Percentiles rank a stretch among this genome's conserved stretches.
Evolutionary conservation across 2,113 vertebrate genomes (phyloP).

Genomic region (Bothrops jararaca): DNA sequence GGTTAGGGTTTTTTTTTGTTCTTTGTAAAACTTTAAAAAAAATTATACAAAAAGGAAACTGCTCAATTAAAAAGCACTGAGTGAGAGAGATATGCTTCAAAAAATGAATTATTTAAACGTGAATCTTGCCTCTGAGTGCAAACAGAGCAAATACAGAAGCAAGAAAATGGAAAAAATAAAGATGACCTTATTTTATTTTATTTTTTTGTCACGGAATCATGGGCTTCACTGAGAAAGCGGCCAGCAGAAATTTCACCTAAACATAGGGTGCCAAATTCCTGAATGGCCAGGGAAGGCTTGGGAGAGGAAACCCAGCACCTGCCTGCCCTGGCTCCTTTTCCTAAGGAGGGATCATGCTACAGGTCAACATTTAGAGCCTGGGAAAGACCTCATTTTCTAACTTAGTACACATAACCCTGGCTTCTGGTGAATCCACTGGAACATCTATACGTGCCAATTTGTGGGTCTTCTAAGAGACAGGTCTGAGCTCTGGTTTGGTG

Average conservation of each 20-base stretch:
- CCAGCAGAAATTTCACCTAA: neutral
- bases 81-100: neutral
- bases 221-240: neutral
- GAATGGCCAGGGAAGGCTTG: neutral
- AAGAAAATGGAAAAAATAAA: neutral
- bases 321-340: neutral
- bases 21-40: neutral
- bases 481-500: neutral
- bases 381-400: neutral
- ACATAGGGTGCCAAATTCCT: neutral
- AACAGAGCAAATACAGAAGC: neutral
- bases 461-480: neutral
- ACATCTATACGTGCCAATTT: neutral
- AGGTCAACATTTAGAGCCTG: neutral
- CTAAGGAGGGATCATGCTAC: neutral
- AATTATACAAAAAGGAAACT: neutral
- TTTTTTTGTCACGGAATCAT: neutral
- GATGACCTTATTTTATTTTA: neutral
- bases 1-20: neutral
- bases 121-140: neutral
- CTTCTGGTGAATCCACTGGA: neutral
- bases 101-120: neutral
- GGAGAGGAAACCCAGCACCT: neutral
- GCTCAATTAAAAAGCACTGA: neutral
- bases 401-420: neutral